A percentile compares a stretch with the other conserved stretches of the same genome.
Evolutionary conservation across 2,888 invertebrate genomes (phyloP).

Genomic region (Dynastes tityus): DNA sequence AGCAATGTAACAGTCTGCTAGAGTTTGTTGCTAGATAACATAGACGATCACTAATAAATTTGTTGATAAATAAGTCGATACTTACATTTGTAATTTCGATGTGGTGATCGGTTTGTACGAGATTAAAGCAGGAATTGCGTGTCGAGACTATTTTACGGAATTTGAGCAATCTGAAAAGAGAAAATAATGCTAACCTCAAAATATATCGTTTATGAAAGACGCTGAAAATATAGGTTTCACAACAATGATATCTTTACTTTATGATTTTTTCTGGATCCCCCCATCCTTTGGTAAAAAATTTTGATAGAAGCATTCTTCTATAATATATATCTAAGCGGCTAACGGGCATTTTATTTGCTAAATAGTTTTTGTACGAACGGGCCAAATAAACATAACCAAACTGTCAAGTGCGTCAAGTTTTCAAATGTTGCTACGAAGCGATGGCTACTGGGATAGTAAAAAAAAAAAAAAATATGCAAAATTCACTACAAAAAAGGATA

Average conservation of each 20-base stretch:
- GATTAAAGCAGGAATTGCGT: slow-evolving; percentile 85
- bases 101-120: slow-evolving; percentile 88
- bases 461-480: not conserved
- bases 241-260: slow-evolving; percentile 71
- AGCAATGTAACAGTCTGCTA: slow-evolving; percentile 81
- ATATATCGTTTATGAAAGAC: not conserved
- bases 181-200: slow-evolving; percentile 7
- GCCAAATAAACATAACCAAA: slow-evolving; percentile 17
- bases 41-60: slow-evolving; percentile 52
- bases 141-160: slow-evolving; percentile 91
- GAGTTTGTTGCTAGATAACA: slow-evolving; percentile 78
- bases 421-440: not conserved
- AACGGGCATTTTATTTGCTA: slow-evolving; percentile 62
- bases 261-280: slow-evolving; percentile 93
- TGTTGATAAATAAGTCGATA: slow-evolving; percentile 30
- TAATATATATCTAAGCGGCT: slow-evolving; percentile 84
- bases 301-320: slow-evolving; percentile 88
- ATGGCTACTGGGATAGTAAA: not conserved
- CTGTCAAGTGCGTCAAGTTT: not conserved
- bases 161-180: slow-evolving; percentile 85
- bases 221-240: not conserved
- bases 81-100: slow-evolving; percentile 89
- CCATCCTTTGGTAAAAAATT: slow-evolving; percentile 98
- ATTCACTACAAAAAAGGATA: not conserved
- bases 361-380: not conserved